These are phyloP conservation scores for Catharus fuscescens DNA, from an alignment of 2,113 vertebrate genomes.

Conservation along the genomic window DNA sequence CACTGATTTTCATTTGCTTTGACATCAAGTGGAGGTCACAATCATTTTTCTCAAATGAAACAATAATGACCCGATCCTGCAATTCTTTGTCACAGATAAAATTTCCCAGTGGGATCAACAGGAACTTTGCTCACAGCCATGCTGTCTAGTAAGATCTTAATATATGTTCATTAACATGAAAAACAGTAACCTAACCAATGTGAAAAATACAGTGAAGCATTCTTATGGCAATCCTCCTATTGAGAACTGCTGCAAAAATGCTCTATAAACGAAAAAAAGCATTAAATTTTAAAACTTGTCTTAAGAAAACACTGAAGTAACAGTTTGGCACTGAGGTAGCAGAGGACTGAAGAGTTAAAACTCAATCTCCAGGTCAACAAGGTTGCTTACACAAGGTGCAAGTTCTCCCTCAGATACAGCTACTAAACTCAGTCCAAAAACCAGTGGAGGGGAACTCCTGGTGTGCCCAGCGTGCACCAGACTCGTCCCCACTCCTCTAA, in stretches of 20 bases:
- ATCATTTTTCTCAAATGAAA: background rate
- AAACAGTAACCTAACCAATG: background rate
- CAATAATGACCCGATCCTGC: background rate
- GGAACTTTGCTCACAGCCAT: background rate
- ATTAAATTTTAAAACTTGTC: background rate
- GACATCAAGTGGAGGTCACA: background rate
- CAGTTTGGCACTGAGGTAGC: background rate
- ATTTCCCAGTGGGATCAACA: background rate
- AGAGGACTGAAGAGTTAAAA: background rate
- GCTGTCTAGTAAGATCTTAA: background rate
- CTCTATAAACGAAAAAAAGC: background rate
- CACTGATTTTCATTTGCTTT: background rate
- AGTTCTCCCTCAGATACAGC: background rate
- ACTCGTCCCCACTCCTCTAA: fast-evolving
- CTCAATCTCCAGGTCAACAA: background rate
- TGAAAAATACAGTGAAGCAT: background rate
- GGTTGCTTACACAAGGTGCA: background rate
- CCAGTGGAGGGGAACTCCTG: background rate
- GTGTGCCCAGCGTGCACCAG: background rate
- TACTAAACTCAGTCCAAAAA: background rate
- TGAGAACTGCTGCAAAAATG: background rate
- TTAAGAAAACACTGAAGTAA: background rate
- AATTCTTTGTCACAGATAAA: background rate
- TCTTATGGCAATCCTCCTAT: background rate
- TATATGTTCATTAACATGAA: background rate